These are phyloP conservation scores for Ophioderma brevispina DNA, from an alignment of 35 echinoderm and acorn worm species.

Conservation along the genomic window DNA sequence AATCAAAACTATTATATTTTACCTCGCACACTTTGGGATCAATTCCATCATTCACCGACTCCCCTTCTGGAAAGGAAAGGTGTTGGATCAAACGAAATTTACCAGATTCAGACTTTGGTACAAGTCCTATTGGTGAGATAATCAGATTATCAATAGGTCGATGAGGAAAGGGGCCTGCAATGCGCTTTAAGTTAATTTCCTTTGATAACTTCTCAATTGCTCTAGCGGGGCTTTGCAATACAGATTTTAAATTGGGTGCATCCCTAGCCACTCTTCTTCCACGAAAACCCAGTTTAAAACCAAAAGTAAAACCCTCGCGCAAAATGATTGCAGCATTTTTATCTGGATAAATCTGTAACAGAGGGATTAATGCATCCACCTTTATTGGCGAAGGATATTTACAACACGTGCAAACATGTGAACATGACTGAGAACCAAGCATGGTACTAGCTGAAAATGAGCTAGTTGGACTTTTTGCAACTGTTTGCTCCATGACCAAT, in stretches of 20 bases:
- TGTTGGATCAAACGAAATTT: neutral
- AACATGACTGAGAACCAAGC: too few species aligned
- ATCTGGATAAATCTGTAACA: too few species aligned
- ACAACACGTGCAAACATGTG: too few species aligned
- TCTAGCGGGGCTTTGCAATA: neutral
- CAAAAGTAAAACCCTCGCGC: too few species aligned
- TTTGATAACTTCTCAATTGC: neutral
- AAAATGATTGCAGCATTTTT: too few species aligned
- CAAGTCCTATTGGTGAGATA: slow-evolving; percentile 6
- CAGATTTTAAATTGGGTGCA: slow-evolving; percentile 1
- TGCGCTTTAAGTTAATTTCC: neutral
- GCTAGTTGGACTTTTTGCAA: too few species aligned
- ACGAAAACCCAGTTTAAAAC: neutral
- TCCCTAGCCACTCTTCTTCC: neutral
- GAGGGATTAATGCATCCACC: too few species aligned
- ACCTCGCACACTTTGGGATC: neutral
- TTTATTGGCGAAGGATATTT: too few species aligned
- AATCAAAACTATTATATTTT: neutral
- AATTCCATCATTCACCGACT: neutral
- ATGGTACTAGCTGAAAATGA: too few species aligned
- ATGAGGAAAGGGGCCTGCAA: neutral
- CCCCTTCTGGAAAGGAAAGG: neutral
- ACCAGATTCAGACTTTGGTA: neutral
- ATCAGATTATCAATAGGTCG: neutral
- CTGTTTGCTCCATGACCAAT: too few species aligned